Evolutionary conservation across 2,113 vertebrate species (phyloP).

Genomic region (Brachypodius melanocephalos): DNA sequence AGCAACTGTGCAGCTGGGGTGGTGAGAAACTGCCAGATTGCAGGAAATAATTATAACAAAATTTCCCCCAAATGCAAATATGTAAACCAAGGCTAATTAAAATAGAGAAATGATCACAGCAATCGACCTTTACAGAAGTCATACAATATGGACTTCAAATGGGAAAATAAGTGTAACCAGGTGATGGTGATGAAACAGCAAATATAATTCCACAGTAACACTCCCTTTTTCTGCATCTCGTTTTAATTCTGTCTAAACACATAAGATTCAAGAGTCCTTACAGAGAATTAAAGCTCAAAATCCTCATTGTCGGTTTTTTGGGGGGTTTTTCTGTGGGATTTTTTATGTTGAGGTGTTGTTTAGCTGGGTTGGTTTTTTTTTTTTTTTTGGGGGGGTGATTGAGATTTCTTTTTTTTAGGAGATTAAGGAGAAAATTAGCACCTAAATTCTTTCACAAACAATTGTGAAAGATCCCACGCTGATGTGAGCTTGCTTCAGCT

Average conservation of each 20-base stretch:
- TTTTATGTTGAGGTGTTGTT: background rate
- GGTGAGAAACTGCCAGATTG: slow-evolving; percentile 5
- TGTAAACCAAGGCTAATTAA: background rate
- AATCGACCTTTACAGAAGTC: background rate
- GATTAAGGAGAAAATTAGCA: background rate
- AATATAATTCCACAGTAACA: background rate
- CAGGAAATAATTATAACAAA: slow-evolving; percentile 24
- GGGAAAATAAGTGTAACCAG: slow-evolving; percentile 1
- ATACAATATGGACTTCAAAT: background rate
- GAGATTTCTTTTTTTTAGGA: background rate
- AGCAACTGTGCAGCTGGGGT: background rate
- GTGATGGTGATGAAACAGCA: background rate
- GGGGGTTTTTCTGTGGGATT: no score
- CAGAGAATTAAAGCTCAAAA: background rate
- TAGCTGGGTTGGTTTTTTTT: accelerated
- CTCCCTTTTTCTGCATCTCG: background rate
- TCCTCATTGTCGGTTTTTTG: no score
- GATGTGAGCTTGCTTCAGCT: background rate
- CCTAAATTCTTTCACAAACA: background rate
- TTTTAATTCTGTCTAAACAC: background rate
- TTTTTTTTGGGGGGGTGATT: background rate
- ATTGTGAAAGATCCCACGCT: background rate
- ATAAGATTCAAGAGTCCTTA: background rate
- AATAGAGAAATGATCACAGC: background rate
- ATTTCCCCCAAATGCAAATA: background rate